These are phyloP conservation scores for Tadarida brasiliensis DNA, from an alignment of 2,797 vertebrate species.

Conservation along the genomic window DNA sequence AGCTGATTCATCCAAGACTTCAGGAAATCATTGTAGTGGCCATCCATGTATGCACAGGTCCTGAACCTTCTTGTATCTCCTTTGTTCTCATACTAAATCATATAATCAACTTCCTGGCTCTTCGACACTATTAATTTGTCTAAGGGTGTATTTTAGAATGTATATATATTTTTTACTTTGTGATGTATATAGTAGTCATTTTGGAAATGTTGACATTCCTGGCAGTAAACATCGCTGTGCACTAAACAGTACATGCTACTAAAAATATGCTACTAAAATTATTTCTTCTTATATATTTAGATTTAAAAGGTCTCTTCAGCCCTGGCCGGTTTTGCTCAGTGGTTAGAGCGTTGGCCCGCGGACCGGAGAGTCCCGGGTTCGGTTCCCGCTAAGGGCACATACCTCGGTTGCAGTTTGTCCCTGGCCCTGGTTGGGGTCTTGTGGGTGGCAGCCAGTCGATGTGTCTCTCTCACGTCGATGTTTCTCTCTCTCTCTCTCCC, in stretches of 20 bases:
- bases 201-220: constrained; percentile 22
- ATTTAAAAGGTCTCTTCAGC: constrained; percentile 15
- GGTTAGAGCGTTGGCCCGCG: no score
- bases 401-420: no score
- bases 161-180: not conserved
- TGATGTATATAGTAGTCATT: not conserved
- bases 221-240: not conserved
- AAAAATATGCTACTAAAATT: not conserved
- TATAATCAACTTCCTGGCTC: not conserved
- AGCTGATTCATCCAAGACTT: not conserved
- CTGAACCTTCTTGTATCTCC: not conserved
- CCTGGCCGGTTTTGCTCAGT: no score
- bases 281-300: constrained; percentile 22
- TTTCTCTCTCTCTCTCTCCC: no score
- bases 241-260: not conserved
- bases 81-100: not conserved
- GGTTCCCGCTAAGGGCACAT: no score
- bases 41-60: not conserved
- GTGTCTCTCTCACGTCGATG: no score
- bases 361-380: no score
- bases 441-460: no score
- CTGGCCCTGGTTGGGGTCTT: no score
- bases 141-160: not conserved
- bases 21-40: not conserved
- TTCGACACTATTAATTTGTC: not conserved